Evolutionary conservation across 1,140 invertebrate genomes (phyloP), one percentile per base, ranked within the genome.

Genomic region (Drosophila jambulina): DNA sequence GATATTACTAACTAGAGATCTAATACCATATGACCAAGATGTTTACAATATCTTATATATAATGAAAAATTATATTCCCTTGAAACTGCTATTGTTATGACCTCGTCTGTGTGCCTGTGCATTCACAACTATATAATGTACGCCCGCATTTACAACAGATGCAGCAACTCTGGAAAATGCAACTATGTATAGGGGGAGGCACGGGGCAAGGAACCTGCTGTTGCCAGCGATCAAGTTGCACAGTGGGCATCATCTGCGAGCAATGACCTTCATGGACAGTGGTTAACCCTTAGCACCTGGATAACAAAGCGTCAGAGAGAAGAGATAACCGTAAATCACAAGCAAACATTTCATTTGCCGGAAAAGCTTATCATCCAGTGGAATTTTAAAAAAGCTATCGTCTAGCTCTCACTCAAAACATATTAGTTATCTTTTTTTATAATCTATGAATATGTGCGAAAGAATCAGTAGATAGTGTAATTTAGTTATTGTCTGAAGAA

Each of bases 81-180:
- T 19, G 1, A n/a, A 34, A 15, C 13, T 56, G 53, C 53, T 56
- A 56, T 38, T 38, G 7, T n/a, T 25, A 2, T 56, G 53, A 25
- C 15, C 53, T 9, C 21, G 6, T 17, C 32, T 54, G 27, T 32
- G 3, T 4, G n/a, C 15, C 5, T 53, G 32, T 38, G 53, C 36
- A 4, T 51, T 32, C 53, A 62, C n/a, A 65, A 40, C 57, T 42
- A 65, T 69, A 29, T 59, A 81, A 84, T 71, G 34, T 62, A 42
- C 72, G 84, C 77, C 84, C 80, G 84, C 74, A 80, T 88, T 75
- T 65, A 81, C 70, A 56, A 53, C 76, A 72, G 64, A 67, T 77
- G 79, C 76, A 82, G 54, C 57, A 69, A 51, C 23, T 36, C 19
- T 53, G 62, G 36, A 36, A 46, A 67, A 63, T 72, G 29, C 42